Base-by-base conservation (phyloP, 1,140 invertebrate genomes). In the Lasioglossum albipes region DNA sequence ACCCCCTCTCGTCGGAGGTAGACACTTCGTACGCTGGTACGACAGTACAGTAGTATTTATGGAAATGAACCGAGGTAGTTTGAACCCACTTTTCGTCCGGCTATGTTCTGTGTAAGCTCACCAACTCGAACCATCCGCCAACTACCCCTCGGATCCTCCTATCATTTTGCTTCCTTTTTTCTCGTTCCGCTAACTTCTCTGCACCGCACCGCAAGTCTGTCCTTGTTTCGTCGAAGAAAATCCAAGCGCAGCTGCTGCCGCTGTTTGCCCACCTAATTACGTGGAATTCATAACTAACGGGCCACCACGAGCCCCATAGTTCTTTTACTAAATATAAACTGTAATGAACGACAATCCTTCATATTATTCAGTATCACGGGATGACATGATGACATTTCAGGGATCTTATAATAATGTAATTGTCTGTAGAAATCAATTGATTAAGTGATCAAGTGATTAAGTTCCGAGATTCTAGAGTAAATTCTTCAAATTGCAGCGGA, bases 21-120 rank as follows among this genome's bases (percentile, higher is more conserved):
- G 83, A 85, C 75, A 74, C 71, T 73, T 45, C 68, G 62, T 70
- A 49, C n/a, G 22, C 66, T 42, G 42, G 76, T 64, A 84, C 82
- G 82, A 72, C 75, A 77, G 68, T 77, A 70, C 72, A 81, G 81
- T 79, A 89, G 89, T 91, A 93, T 93, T 91, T 91, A 91, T 92
- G 91, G 89, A 92, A 93, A 93, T 92, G 88, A 92, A 92, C 88
- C 80, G 85, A 89, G 87, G 89, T 89, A 90, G 86, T 89, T 88
- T 88, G 87, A 89, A 88, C 87, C 85, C 89, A 87, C 88, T 89
- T 90, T 87, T 83, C 84, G 64, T 64, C 82, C 79, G 57, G 22
- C 72, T n/a, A 59, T 20, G 57, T 80, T 81, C 85, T 65, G 22
- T 54, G 49, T 59, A 54, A 68, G 18, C 66, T 42, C 42, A 12